A percentile compares a stretch with the other conserved stretches of the same genome.
These are phyloP conservation scores for Atlantisia rogersi DNA, from an alignment of 2,113 vertebrate species.

Conservation along the genomic window DNA sequence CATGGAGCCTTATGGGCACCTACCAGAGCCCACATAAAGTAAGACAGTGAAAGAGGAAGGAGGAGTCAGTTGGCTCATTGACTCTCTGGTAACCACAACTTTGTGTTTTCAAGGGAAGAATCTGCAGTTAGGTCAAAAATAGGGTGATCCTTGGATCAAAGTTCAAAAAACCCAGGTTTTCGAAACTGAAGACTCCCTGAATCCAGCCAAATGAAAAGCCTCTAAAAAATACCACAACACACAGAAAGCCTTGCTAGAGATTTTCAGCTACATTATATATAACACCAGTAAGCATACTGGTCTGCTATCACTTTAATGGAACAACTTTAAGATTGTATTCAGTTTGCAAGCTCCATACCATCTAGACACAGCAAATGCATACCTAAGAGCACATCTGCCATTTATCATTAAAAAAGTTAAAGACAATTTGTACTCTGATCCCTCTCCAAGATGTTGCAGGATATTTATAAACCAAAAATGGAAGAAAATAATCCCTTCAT, in stretches of 20 bases:
- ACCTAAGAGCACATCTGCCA: not conserved
- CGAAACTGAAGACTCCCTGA: not conserved
- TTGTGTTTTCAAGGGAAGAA: not conserved
- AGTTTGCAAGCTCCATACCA: not conserved
- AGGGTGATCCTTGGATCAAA: not conserved
- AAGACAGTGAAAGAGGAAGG: not conserved
- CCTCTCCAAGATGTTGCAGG: not conserved
- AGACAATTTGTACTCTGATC: not conserved
- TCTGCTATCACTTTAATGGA: not conserved
- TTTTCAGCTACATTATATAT: not conserved
- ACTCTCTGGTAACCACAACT: not conserved
- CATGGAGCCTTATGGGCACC: not conserved
- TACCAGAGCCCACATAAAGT: not conserved
- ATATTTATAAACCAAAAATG: not conserved
- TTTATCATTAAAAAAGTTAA: not conserved
- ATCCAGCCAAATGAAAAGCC: not conserved
- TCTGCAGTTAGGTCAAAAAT: not conserved
- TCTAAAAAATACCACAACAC: not conserved
- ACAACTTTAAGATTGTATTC: not conserved
- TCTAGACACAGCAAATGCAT: not conserved
- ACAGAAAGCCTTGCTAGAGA: not conserved
- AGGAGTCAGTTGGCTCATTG: fast-evolving
- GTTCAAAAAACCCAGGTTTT: fast-evolving
- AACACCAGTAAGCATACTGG: not conserved
- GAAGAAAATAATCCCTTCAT: not conserved